phyloP scores from a whole-genome alignment of 2,797 vertebrate species.

The Rhinatrema bivittatum region DNA sequence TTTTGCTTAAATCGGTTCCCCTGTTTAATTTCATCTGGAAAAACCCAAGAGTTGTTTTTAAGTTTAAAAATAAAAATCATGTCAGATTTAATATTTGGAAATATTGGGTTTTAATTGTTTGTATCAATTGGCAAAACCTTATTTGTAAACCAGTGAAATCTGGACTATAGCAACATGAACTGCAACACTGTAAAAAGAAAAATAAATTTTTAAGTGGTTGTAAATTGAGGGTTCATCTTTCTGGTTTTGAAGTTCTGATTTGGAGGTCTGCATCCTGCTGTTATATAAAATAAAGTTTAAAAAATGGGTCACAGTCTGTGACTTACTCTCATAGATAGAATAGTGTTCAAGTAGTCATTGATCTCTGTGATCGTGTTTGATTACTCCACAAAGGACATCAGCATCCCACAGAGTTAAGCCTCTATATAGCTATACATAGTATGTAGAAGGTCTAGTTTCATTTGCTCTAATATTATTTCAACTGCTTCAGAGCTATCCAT shows the following conservation, averaged over 20 bases:
- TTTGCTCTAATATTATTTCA: too few relatives aligned
- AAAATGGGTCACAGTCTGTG: too few relatives aligned
- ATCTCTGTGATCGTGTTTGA: too few relatives aligned
- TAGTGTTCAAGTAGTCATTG: too few relatives aligned
- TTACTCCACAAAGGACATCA: too few relatives aligned
- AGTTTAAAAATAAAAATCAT: constrained; percentile 48
- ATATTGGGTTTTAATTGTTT: constrained; percentile 58
- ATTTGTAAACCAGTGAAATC: constrained; percentile 56
- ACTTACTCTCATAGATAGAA: too few relatives aligned
- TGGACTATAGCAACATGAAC: constrained; percentile 51
- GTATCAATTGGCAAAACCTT: constrained; percentile 53
- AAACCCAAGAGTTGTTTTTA: constrained; percentile 37
- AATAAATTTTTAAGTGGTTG: constrained; percentile 62
- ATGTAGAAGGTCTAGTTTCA: too few relatives aligned
- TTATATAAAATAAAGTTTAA: too few relatives aligned
- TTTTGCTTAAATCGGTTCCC: constrained; percentile 51
- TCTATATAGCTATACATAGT: too few relatives aligned
- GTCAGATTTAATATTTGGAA: constrained; percentile 61
- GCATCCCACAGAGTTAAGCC: too few relatives aligned
- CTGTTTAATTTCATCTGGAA: constrained; percentile 42
- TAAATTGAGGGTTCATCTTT: constrained; percentile 38
- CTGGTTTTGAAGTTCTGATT: constrained; percentile 4
- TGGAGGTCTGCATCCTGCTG: constrained; percentile 1
- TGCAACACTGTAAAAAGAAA: constrained; percentile 45
- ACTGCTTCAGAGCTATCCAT: too few relatives aligned